Percentiles rank a stretch among this genome's conserved stretches.
These are phyloP conservation scores for Anticlea derivata DNA, from an alignment of 2,888 invertebrate genomes.

Conservation along the genomic window DNA sequence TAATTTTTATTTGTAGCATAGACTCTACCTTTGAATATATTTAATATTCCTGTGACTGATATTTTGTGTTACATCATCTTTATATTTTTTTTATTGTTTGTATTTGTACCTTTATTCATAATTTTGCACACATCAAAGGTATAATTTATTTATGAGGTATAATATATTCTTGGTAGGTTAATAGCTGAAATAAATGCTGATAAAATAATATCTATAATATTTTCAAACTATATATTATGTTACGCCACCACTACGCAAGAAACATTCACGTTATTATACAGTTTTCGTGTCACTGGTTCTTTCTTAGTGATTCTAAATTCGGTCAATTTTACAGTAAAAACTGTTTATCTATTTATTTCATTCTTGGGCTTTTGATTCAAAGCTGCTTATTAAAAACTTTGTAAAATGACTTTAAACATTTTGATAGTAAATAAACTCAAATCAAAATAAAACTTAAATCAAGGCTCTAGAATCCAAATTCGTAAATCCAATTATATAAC, in stretches of 20 bases:
- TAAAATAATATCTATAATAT: too few relatives aligned
- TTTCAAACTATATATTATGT: too few relatives aligned
- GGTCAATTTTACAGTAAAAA: too few relatives aligned
- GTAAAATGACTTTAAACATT: not conserved
- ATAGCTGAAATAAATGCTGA: not conserved
- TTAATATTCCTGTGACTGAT: constrained; percentile 18
- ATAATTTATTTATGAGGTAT: not conserved
- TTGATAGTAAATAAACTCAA: constrained; percentile 1
- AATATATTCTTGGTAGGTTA: not conserved
- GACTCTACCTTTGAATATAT: constrained; percentile 21
- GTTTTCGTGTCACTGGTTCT: too few relatives aligned
- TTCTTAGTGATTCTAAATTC: too few relatives aligned
- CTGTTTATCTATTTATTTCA: too few relatives aligned
- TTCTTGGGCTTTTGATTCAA: too few relatives aligned
- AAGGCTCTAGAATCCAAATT: constrained; percentile 30
- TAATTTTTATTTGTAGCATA: constrained; percentile 58
- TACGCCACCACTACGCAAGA: too few relatives aligned
- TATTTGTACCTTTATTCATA: constrained; percentile 7
- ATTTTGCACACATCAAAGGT: constrained; percentile 24
- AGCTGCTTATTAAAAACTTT: not conserved
- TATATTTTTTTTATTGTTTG: constrained; percentile 16
- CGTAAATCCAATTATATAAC: constrained; percentile 40
- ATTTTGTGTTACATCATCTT: constrained; percentile 16
- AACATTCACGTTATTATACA: too few relatives aligned
- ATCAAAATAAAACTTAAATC: constrained; percentile 21